Evolutionary conservation across 2,888 invertebrate species (phyloP).

Genomic region (Archaeoteleia sp.): DNA sequence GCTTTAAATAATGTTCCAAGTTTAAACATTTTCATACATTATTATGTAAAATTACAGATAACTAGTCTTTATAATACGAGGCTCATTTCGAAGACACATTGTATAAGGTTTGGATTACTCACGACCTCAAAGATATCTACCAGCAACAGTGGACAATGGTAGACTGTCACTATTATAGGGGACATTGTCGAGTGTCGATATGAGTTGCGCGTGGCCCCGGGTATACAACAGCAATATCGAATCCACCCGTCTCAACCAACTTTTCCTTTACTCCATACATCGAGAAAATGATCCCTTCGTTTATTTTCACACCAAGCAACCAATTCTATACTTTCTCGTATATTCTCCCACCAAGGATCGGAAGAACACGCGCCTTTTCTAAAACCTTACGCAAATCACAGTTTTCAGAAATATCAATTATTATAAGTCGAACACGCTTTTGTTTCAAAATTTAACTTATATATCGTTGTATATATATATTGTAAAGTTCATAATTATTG

Average conservation of each 20-base stretch:
- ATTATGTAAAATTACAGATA: too few relatives aligned
- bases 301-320: slow-evolving; percentile 51
- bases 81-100: slow-evolving; percentile 1
- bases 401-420: too few relatives aligned
- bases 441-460: too few relatives aligned
- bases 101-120: slow-evolving; percentile 33
- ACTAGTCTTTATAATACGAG: too few relatives aligned
- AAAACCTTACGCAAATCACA: not conserved
- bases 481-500: too few relatives aligned
- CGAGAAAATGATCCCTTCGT: slow-evolving; percentile 18
- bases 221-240: slow-evolving; percentile 72
- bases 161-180: slow-evolving; percentile 68
- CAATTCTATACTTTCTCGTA: slow-evolving; percentile 7
- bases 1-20: too few relatives aligned
- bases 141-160: slow-evolving; percentile 67
- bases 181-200: slow-evolving; percentile 68
- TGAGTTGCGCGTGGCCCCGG: slow-evolving; percentile 67
- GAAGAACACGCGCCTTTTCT: not conserved
- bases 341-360: not conserved
- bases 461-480: too few relatives aligned
- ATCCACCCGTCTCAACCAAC: slow-evolving; percentile 21
- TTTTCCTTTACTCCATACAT: slow-evolving; percentile 26
- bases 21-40: too few relatives aligned
- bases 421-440: too few relatives aligned
- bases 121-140: slow-evolving; percentile 59